Evolutionary conservation across 2,113 vertebrate species (phyloP).

Genomic region (Tupaia chinensis): DNA sequence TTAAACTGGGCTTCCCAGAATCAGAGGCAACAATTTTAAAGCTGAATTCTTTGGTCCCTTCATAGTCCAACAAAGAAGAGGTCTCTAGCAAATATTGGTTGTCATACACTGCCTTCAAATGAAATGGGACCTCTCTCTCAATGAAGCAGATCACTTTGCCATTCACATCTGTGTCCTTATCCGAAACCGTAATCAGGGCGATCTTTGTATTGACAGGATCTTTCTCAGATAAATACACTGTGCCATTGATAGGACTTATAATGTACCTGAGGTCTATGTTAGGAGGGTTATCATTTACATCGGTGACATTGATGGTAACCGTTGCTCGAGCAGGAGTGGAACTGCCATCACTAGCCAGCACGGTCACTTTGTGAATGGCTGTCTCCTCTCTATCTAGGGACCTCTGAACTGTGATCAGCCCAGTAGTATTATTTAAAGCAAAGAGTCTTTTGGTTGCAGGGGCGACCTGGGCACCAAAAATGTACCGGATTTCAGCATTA

Average conservation of each 20-base stretch:
- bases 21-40: conserved; percentile 99
- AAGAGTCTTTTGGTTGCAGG: conserved; percentile 97
- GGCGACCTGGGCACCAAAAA: conserved; percentile 97
- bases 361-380: conserved; percentile 97
- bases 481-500: conserved; percentile 98
- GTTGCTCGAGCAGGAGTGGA: conserved; percentile 96
- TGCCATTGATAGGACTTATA: conserved; percentile 99
- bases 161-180: conserved; percentile 99
- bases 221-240: conserved; percentile 99
- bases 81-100: conserved; percentile 99
- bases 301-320: conserved; percentile 98
- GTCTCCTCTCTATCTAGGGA: conserved; percentile 98
- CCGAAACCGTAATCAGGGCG: conserved; percentile 98
- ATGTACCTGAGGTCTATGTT: conserved; percentile 99
- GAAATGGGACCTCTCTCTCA: conserved; percentile 98
- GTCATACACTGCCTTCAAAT: conserved; percentile 98
- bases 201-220: conserved; percentile 99
- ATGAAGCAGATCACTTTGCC: conserved; percentile 99
- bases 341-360: conserved; percentile 98
- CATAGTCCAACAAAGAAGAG: conserved; percentile 97
- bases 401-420: conserved; percentile 97
- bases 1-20: conserved; percentile 97
- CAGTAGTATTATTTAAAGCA: conserved; percentile 96
- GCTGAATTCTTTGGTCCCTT: conserved; percentile 99
- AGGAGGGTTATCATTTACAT: conserved; percentile 99